These are phyloP conservation scores for Zalophus californianus DNA, from an alignment of 2,797 vertebrate species.

Conservation along the genomic window DNA sequence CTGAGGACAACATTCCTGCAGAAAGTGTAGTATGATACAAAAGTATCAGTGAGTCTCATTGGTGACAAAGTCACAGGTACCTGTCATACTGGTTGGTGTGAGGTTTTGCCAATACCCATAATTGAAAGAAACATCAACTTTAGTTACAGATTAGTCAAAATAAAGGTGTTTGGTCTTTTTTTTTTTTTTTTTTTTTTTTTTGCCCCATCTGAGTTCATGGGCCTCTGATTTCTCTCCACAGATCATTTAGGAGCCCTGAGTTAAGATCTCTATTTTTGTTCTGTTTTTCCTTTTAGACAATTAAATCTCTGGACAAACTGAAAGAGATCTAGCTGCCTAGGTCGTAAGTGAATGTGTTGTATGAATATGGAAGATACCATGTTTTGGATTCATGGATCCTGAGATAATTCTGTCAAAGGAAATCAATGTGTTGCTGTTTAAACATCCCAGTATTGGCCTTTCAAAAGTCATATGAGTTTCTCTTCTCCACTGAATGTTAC, in stretches of 20 bases:
- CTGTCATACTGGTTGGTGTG: not conserved
- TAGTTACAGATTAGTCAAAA: not conserved
- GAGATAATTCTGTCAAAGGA: not conserved
- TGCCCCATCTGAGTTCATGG: not conserved
- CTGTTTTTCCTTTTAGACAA: not conserved
- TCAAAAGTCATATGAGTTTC: not conserved
- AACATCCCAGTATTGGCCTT: not conserved
- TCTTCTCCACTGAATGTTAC: not conserved
- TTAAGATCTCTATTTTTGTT: not conserved
- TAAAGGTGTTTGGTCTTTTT: not conserved
- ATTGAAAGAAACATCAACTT: not conserved
- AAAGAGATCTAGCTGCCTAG: not conserved
- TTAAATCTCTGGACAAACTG: not conserved
- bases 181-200: not conserved
- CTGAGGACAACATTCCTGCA: not conserved
- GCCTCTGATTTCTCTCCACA: not conserved
- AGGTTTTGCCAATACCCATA: not conserved
- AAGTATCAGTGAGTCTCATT: not conserved
- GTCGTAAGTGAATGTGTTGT: not conserved
- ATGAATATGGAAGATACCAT: not conserved
- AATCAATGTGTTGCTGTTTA: not conserved
- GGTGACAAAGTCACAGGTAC: not conserved
- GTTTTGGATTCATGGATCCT: not conserved
- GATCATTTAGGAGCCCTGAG: not conserved
- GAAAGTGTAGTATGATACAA: not conserved